A percentile compares a stretch with the other conserved stretches of the same genome.
These are phyloP conservation scores for Beroe ovata DNA, from an alignment of 37 sponge, comb jelly and placozoan genomes.

Conservation along the genomic window DNA sequence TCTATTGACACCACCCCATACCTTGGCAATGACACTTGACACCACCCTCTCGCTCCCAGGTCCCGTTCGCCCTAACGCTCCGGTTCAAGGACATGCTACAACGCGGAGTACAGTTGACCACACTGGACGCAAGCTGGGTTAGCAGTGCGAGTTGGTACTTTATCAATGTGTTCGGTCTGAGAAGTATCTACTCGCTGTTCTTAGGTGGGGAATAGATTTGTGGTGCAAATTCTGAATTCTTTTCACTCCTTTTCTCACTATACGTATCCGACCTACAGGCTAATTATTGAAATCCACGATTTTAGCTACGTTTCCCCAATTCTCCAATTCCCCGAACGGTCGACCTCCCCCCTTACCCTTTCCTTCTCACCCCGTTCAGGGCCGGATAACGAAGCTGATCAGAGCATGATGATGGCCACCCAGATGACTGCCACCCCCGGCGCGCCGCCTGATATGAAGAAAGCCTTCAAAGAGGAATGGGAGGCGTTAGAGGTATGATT, in stretches of 20 bases:
- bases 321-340: no score
- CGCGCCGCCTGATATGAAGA: slow-evolving; percentile 64
- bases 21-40: no score
- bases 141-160: slow-evolving; percentile 97
- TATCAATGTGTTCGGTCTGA: slow-evolving; percentile 91
- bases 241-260: no score
- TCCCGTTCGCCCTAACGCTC: slow-evolving; percentile 93
- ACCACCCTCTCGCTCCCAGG: slow-evolving; percentile 73
- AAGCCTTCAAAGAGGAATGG: slow-evolving; percentile 61
- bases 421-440: slow-evolving; percentile 63
- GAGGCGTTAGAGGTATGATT: slow-evolving; percentile 58
- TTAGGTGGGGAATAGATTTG: slow-evolving; percentile 74
- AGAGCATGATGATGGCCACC: slow-evolving; percentile 36
- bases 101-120: slow-evolving; percentile 85
- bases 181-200: slow-evolving; percentile 86
- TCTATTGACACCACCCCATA: not conserved
- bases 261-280: no score
- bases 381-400: slow-evolving; percentile 59
- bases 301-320: no score
- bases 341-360: no score
- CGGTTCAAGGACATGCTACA: slow-evolving; percentile 97
- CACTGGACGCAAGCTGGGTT: slow-evolving; percentile 90
- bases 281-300: no score
- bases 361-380: no score
- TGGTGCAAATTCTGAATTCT: no score